Evolutionary conservation across 2,113 vertebrate species (phyloP), one percentile per base, ranked within the genome.

Genomic region (Oenanthe oenanthe): DNA sequence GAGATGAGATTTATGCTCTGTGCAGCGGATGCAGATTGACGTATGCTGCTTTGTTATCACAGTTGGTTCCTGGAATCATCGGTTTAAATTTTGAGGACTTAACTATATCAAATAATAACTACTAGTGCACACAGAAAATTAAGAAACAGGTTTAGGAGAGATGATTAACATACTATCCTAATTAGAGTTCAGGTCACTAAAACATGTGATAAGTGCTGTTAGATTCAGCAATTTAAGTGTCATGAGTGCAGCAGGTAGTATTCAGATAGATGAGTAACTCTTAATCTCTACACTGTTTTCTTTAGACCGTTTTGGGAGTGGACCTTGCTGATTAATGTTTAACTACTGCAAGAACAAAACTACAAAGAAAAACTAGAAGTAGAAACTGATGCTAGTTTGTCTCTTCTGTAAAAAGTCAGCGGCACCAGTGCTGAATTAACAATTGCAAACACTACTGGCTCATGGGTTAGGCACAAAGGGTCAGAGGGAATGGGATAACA

Each of bases 41-140:
- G 0, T 29, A 8, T 0, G 0, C n/a, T 73, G 32, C 1, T 81
- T 80, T 75, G 11, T 77, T 5, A 0, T 40, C 1, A 1, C 56
- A 16, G 18, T 11, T 66, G 34, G 18, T 72, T 96, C 34, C 72
- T 53, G 32, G 32, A 87, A 51, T 78, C 7, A 11, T 40, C 3
- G 2, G 4, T 53, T 85, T 72, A 61, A 68, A 57, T 73, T 91
- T 9, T 45, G 40, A 34, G n/a, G 22, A 36, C 53, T 36, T 81
- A 47, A n/a, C 36, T 65, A 2, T 53, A 15, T 54, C 34, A 89
- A 77, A 19, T 40, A 13, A 26, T 51, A 63, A n/a, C 53, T 93
- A 26, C 15, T 70, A 66, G 31, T 2, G 1, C 17, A 21, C 15
- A 18, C 5, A 54, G 9, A 77, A 58, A 42, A 11, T 73, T 40